Base-by-base conservation (phyloP, 2,113 vertebrate species). In the Toxotes chatareus region DNA sequence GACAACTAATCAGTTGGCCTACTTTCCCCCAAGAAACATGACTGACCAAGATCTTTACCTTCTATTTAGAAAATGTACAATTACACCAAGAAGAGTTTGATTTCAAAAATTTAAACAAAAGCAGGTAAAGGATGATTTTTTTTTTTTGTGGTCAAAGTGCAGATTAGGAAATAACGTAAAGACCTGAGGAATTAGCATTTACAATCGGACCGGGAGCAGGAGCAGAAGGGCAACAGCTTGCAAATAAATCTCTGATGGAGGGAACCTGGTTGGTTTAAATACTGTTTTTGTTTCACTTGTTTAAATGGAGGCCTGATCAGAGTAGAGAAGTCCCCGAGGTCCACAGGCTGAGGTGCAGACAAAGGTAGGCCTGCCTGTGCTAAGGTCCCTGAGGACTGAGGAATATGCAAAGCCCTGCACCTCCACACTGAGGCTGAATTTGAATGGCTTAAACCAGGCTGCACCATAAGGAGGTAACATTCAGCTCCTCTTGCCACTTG, bases 301-400 rank as follows among this genome's bases (percentile, higher is more conserved):
- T 95, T 95, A 96, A 98, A 96, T 93, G 93, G 94, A 95, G 94
- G 95, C 94, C 96, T 97, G 97, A 98, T 97, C 96, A 97, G 95
- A 96, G 95, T 94, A 93, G 93, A 94, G 95, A 96, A 94, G 92
- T 96, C 95, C 95, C 93, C 42, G 72, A 95, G 94, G 93, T 93
- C 95, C 90, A 91, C 94, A 88, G 93, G 94, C 95, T 67, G 84
- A 90, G 90, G 91, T 73, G 76, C 85, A 91, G 80, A 92, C 89
- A 90, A 92, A 91, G 83, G 73, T 91, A 21, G 74, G 72, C 70
- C 80, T 62, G 89, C 69, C 85, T 81, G 80, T 32, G 79, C 76
- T 66, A 1, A 62, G 74, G 65, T 91, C 90, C 89, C 91, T 0
- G 71, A 91, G 91, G 92, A 90, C 69, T 16, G 59, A 64, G 87